Percentiles rank a stretch among this genome's conserved stretches.
Conservation (phyloP, 2,113 vertebrate genomes). For the Natator depressus region DNA sequence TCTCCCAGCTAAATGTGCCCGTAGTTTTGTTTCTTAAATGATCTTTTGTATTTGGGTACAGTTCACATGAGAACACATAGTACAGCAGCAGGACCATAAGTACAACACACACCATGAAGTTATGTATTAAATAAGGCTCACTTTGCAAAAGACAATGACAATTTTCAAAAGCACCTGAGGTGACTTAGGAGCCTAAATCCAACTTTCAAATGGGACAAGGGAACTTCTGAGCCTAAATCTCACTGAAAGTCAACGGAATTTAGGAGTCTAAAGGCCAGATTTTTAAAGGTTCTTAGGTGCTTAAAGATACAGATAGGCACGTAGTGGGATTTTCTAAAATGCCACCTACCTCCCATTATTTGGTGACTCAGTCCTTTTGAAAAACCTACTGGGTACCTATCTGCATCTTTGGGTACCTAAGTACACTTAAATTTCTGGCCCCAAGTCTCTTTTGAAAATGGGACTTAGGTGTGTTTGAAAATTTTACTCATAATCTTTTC, state of each 20-base stretch:
- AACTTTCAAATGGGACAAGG: background rate
- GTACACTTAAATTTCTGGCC: background rate
- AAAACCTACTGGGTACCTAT: background rate
- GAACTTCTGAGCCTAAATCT: background rate
- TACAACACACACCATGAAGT: background rate
- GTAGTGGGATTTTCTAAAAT: accelerated
- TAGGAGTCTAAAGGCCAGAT: background rate
- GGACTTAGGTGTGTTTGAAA: background rate
- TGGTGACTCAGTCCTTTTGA: background rate
- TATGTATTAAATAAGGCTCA: background rate
- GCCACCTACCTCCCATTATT: background rate
- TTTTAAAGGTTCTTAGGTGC: background rate
- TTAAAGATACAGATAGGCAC: background rate
- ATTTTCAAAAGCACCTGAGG: background rate
- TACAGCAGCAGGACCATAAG: background rate
- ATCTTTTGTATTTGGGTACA: background rate
- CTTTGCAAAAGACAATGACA: background rate
- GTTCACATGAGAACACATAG: background rate
- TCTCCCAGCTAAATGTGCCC: background rate
- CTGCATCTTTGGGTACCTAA: background rate
- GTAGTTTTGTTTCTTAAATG: background rate
- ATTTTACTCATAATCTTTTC: background rate
- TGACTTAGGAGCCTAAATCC: background rate
- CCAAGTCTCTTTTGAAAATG: background rate
- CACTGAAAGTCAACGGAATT: background rate